Base-by-base conservation (phyloP, 1,140 invertebrate genomes). In the Hesperophylax magnus region DNA sequence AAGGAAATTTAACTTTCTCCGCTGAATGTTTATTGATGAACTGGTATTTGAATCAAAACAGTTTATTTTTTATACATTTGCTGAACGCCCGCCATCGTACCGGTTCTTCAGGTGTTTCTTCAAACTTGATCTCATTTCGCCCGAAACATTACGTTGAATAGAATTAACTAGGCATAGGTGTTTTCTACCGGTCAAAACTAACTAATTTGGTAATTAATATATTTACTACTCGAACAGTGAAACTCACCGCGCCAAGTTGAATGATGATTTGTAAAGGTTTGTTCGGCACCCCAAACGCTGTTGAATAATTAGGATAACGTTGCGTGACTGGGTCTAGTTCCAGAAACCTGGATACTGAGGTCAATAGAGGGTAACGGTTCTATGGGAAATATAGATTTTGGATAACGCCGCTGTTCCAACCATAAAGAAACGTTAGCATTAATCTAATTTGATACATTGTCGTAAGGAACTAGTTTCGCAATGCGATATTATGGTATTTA, bases 1-100 rank as follows among this genome's bases (percentile, higher is more conserved):
- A 56, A 76, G 72, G 54, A 60, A 76, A 58, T 60, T 60, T 15
- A 60, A 76, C 72, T 76, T 76, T 76, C 72, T 76, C 72, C 56
- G 54, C 31, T n/a, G 54, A 58, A 76, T 76, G 27, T 47, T 56
- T 75, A 75, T 75, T 47, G 67, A 71, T 52, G 47, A 56, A 72
- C 52, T 15, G 31, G 56, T 75, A 20, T 58, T 58, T 27, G 53
- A 58, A 58, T 24, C 72, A n/a, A 74, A 58, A 58, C 24, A 47
- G 18, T 22, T 3, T 76, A 60, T 76, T 76, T 60, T 76, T 76
- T n/a, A n/a, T 31, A 8, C 31, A 22, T 72, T 72, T 54, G 47
- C 69, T 56, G 47, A 72, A 24, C 39, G 54, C 6, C 54, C 54
- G 54, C 31, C 53, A 72, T n/a, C 27, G n/a, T 60, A 76, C 72